Conservation (phyloP, 2,888 invertebrate species). For the Clostera curtula region DNA sequence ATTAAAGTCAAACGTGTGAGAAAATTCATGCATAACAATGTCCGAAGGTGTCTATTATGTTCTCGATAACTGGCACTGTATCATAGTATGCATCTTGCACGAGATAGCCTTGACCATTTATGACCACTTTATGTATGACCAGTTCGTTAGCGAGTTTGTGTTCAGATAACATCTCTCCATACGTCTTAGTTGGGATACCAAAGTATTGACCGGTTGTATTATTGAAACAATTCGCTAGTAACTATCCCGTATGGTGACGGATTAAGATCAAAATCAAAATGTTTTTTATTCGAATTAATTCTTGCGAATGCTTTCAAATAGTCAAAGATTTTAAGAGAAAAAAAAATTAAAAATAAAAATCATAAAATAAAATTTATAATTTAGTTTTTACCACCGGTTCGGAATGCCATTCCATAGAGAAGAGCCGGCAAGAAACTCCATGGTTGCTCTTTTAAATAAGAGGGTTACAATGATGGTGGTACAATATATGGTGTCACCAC, state of each 20-base stretch:
- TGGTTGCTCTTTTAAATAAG: too few species aligned
- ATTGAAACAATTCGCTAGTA: not conserved
- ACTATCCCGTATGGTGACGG: not conserved
- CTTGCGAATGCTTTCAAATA: too few species aligned
- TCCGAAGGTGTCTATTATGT: constrained; percentile 14
- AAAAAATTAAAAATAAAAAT: too few species aligned
- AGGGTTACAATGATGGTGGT: too few species aligned
- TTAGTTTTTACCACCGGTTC: too few species aligned
- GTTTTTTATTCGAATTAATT: too few species aligned
- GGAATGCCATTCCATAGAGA: too few species aligned
- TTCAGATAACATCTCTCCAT: constrained; percentile 26
- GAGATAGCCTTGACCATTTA: constrained; percentile 27
- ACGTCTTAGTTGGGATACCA: constrained; percentile 19
- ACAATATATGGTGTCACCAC: too few species aligned
- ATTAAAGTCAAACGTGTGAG: not conserved
- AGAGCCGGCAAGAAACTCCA: too few species aligned
- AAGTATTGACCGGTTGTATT: constrained; percentile 7
- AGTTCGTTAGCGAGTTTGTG: constrained; percentile 31
- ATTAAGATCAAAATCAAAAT: not conserved
- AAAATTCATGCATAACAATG: not conserved
- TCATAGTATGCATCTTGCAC: constrained; percentile 26
- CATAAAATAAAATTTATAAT: too few species aligned
- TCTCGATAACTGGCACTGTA: constrained; percentile 17
- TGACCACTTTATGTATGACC: constrained; percentile 29
- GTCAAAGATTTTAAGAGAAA: too few species aligned